Base-by-base conservation (phyloP, 2,888 invertebrate genomes). In the Eupithecia pulchellata region DNA sequence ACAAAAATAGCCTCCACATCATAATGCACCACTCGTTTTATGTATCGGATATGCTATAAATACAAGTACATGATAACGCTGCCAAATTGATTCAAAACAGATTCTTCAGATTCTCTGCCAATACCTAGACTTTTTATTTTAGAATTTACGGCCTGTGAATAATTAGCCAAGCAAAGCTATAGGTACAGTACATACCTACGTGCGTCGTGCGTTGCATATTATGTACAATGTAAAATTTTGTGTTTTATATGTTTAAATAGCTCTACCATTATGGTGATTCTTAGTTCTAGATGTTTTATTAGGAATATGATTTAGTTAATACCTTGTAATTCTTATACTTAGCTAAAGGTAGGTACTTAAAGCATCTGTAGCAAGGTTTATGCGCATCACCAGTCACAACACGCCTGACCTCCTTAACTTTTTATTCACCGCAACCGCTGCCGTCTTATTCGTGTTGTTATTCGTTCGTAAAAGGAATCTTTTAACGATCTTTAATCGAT, bases 401-500 rank as follows among this genome's bases (percentile, higher is more conserved):
- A 79, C 82, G 74, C 77, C 66, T 83, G 85, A 84, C 86, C 87
- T 85, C 84, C 81, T 86, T 78, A 74, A 69, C 77, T 84, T 85
- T 84, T 86, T 84, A 85, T 84, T 84, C 79, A 79, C 81, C 79
- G 72, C 79, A 80, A 75, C 78, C 77, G 75, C 77, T 75, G 72
- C 76, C 74, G 69, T 60, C 77, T 70, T 69, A 79, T 75, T 75
- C 74, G 75, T 69, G 79, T 83, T 76, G 81, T 82, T 82, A 75
- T 79, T 78, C 69, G 70, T 75, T 74, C 74, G 69, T 76, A 76
- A 68, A 77, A 81, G 76, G 79, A 79, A 76, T 81, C 76, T 80
- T 75, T 80, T 72, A 76, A 81, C 78, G 77, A 77, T 77, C 65
- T 76, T 72, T 52, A 72, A 64, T 77, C 70, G 77, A 79, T 77